Base-by-base conservation (phyloP, 1,140 invertebrate genomes). In the Drosophila eugracilis region DNA sequence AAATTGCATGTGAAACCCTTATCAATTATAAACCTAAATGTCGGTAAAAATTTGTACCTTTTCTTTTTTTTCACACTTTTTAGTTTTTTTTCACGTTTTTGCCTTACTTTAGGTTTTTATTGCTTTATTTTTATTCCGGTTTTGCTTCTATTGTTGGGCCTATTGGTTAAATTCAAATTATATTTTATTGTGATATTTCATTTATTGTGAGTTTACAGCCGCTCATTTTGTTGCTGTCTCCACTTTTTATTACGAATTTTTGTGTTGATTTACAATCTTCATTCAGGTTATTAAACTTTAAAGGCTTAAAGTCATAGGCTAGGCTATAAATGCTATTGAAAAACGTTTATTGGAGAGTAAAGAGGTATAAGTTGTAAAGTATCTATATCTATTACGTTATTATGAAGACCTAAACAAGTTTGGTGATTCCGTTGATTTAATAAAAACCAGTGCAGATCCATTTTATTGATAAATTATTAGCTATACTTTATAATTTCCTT, bases 21-120 rank as follows among this genome's bases (percentile, higher is more conserved):
- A 47, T 28, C 22, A 28, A 47, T 47, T 47, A 47, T 28, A 24
- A 47, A 22, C 44, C 24, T 10, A 28, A 47, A 24, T 24, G 14
- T 22, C n/a, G 24, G 21, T 44, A 2, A 3, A 28, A 10, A 10
- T 28, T 47, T 44, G 3, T 28, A 15, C 14, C 24, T 12, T 47
- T 44, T 15, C 14, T 28, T 44, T 47, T 15, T 10, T 3, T 47
- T 42, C 12, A 15, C n/a, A 14, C 22, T 28, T 44, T 44, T 10
- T 28, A 15, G n/a, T 15, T 39, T 19, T 12, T 37, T 37, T n/a
- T n/a, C n/a, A n/a, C n/a, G n/a, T n/a, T n/a, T n/a, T n/a, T n/a
- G n/a, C n/a, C n/a, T n/a, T n/a, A 37, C 14, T 14, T 17, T 9
- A n/a, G 10, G 12, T 3, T n/a, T 37, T 0, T 37, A 17, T 41